Conservation (phyloP, 2,113 vertebrate species). For the Danio rerio region GRCz12tu NC_133184.1:20412001-20412500, state of each 20-base stretch:
- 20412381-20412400: neutral
- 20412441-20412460: constrained; percentile 3
- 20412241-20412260: neutral
- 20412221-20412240: neutral
- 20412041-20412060: too few relatives aligned
- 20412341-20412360: constrained; percentile 48
- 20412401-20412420: neutral
- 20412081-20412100: too few relatives aligned
- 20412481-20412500: neutral
- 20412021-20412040: too few relatives aligned
- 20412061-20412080: too few relatives aligned
- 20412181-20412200: too few relatives aligned
- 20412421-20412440: neutral
- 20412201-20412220: neutral
- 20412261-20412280: neutral
- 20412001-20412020: too few relatives aligned
- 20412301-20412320: constrained; percentile 17
- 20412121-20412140: too few relatives aligned
- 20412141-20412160: too few relatives aligned
- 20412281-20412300: constrained; percentile 23
- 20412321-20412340: constrained; percentile 35
- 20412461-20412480: neutral
- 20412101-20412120: too few relatives aligned
- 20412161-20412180: too few relatives aligned
- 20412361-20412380: neutral